Evolutionary conservation across 2,888 invertebrate genomes (phyloP).

Genomic region (Nymphalis c-album): DNA sequence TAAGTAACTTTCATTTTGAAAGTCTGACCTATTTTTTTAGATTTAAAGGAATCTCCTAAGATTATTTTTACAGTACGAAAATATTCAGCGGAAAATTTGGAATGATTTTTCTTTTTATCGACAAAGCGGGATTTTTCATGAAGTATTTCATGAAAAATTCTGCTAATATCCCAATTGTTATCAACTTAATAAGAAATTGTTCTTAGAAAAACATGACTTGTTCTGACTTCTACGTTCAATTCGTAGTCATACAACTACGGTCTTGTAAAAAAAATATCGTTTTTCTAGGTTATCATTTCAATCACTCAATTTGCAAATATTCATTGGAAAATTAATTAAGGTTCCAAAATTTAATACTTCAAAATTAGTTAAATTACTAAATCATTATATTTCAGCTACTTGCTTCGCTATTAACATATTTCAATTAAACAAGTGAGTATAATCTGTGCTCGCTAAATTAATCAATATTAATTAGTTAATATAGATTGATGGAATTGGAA

Average conservation of each 20-base stretch:
- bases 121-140: neutral
- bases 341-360: too few relatives aligned
- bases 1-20: constrained; percentile 20
- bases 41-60: neutral
- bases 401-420: constrained; percentile 20
- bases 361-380: neutral
- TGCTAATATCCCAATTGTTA: neutral
- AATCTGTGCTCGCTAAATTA: constrained; percentile 26
- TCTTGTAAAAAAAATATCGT: too few relatives aligned
- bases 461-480: constrained; percentile 25
- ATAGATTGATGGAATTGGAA: constrained; percentile 20
- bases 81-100: constrained; percentile 4
- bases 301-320: too few relatives aligned
- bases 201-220: too few relatives aligned
- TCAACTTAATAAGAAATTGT: neutral
- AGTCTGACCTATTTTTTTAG: constrained; percentile 13
- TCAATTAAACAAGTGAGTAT: constrained; percentile 20
- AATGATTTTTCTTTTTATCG: constrained; percentile 10
- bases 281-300: too few relatives aligned
- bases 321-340: too few relatives aligned
- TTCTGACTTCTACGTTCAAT: too few relatives aligned
- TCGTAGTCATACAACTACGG: too few relatives aligned
- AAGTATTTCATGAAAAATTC: neutral
- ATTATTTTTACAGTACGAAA: constrained; percentile 5
- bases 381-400: neutral